These are phyloP conservation scores for Hydrotaea cyrtoneurina DNA, from an alignment of 2,888 invertebrate genomes.

Conservation along the genomic window DNA sequence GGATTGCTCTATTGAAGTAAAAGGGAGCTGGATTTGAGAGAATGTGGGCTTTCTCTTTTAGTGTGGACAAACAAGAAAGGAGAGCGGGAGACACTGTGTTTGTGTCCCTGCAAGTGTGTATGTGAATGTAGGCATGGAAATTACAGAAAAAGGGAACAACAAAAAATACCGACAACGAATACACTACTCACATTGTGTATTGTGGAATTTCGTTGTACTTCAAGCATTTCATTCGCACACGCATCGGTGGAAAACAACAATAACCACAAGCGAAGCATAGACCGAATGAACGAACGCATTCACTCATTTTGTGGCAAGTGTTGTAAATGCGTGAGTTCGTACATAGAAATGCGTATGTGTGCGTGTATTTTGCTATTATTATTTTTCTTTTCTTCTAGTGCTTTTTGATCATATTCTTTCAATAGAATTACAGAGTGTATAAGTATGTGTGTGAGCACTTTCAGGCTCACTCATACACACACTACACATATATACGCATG, in stretches of 20 bases:
- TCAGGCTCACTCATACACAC: conserved; percentile 36
- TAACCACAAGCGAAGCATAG: no score
- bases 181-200: conserved; percentile 38
- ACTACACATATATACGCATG: conserved; percentile 61
- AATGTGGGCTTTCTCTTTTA: neutral
- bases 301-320: no score
- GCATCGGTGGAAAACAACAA: neutral
- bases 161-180: conserved; percentile 63
- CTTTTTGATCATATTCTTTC: neutral
- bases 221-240: neutral
- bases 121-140: neutral
- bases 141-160: conserved; percentile 7
- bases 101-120: no score
- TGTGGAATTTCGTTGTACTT: conserved; percentile 15
- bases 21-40: neutral
- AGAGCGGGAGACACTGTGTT: conserved; percentile 19
- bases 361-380: neutral
- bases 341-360: neutral
- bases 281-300: neutral
- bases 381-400: neutral
- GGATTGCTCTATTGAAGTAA: neutral
- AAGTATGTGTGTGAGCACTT: neutral
- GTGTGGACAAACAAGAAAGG: neutral
- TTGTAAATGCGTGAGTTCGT: neutral
- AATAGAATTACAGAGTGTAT: neutral